Evolutionary conservation across 1,140 invertebrate species (phyloP).

Genomic region (Drosophila navojoa): DNA sequence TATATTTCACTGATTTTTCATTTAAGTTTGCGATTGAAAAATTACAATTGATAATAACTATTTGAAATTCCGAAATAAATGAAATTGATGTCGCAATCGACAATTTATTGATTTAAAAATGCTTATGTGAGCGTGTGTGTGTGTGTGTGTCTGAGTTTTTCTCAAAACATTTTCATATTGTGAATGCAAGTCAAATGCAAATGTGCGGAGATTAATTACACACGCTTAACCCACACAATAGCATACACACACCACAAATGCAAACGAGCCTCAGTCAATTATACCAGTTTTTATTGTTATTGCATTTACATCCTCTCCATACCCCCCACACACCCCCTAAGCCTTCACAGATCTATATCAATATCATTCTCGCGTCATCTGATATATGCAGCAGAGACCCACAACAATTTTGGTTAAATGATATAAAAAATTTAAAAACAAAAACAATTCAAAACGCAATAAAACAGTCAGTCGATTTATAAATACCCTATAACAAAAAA

Average conservation of each 20-base stretch:
- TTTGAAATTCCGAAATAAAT: slow-evolving; percentile 25
- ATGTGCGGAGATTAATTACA: slow-evolving; percentile 69
- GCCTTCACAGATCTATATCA: slow-evolving; percentile 11
- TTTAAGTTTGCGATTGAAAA: slow-evolving; percentile 16
- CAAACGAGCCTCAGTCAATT: slow-evolving; percentile 50
- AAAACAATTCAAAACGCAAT: slow-evolving; percentile 40
- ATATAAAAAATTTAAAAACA: slow-evolving; percentile 42
- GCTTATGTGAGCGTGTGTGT: slow-evolving; percentile 10
- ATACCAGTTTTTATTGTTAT: slow-evolving; percentile 71
- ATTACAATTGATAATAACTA: slow-evolving; percentile 6
- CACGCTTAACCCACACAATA: slow-evolving; percentile 8
- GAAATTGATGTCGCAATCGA: slow-evolving; percentile 36
- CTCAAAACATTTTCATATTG: slow-evolving; percentile 24
- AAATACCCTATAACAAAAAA: background rate
- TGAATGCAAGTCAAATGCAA: slow-evolving; percentile 54
- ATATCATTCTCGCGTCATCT: slow-evolving; percentile 42
- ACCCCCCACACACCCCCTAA: background rate
- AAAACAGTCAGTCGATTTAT: background rate
- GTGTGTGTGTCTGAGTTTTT: slow-evolving; percentile 19
- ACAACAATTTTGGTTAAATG: slow-evolving; percentile 45
- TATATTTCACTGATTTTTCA: slow-evolving; percentile 2
- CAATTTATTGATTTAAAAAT: slow-evolving; percentile 1
- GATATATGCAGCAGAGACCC: slow-evolving; percentile 38
- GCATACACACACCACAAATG: slow-evolving; percentile 20
- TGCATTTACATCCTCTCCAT: slow-evolving; percentile 51